These are phyloP conservation scores for Dryoscopus gambensis DNA, from an alignment of 2,113 vertebrate genomes.

Conservation along the genomic window DNA sequence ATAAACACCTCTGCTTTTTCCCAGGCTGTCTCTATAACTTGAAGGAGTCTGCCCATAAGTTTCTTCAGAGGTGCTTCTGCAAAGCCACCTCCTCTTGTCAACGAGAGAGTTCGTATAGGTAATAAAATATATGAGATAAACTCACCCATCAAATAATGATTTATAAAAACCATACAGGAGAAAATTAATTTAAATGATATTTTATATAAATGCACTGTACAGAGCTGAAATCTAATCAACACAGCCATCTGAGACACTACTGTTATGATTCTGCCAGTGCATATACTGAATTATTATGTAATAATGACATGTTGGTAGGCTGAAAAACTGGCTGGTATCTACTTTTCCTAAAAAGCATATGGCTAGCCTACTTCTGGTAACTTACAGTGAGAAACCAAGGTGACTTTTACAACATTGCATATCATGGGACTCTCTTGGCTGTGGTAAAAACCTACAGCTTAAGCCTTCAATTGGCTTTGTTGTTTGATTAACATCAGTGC, in stretches of 20 bases:
- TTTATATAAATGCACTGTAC: not conserved
- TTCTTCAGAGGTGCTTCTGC: not conserved
- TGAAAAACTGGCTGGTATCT: not conserved
- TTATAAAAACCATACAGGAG: not conserved
- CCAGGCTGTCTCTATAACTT: not conserved
- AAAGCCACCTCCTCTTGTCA: not conserved
- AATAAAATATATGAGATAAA: not conserved
- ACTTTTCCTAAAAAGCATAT: not conserved
- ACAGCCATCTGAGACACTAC: not conserved
- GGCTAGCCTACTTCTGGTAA: not conserved
- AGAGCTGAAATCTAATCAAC: not conserved
- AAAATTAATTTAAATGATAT: not conserved
- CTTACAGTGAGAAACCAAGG: not conserved
- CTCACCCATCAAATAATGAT: not conserved
- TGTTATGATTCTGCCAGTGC: not conserved
- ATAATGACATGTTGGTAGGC: not conserved
- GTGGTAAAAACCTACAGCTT: not conserved
- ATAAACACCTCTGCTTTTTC: not conserved
- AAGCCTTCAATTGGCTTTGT: not conserved
- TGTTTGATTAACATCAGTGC: not conserved
- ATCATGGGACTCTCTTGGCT: not conserved
- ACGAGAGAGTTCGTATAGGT: not conserved
- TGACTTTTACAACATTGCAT: not conserved
- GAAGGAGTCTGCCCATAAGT: not conserved
- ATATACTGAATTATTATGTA: not conserved